Base-by-base conservation (phyloP, 1,140 invertebrate species). In the Dreissena polymorpha region DNA sequence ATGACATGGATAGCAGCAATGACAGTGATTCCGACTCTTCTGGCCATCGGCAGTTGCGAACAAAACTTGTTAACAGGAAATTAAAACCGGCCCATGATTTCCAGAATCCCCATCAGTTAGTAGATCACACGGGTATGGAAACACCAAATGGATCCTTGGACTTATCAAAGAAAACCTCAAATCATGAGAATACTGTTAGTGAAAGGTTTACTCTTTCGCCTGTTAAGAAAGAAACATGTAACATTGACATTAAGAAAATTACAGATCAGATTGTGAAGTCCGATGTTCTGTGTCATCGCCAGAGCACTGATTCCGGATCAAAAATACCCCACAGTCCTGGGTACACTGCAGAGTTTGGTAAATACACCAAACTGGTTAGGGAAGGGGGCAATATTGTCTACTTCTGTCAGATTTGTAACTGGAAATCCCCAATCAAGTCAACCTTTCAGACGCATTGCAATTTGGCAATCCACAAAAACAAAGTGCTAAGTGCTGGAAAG, bases 311-410 rank as follows among this genome's bases (percentile, higher is more conserved):
- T n/a, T 29, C 18, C 21, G 16, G 23, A 23, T 23, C 25, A 65
- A 63, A 64, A 23, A 12, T 82, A 18, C 63, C 75, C 60, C 65
- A 76, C 16, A 70, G 39, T 23, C 85, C 86, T 50, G 86, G 85
- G 74, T 90, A 84, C 65, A 91, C 90, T 3, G 73, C 86, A 27
- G 90, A 91, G 68, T 91, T 91, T 75, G 90, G 90, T 12, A 88
- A 89, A 71, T 91, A 85, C 72, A 91, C 90, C 50, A 90, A 91
- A 73, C 84, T 91, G 6, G 85, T 91, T 1, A 80, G 90, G 53
- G 89, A 90, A 80, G 90, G 90, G n/a, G 89, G 89, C 16, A 89
- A 89, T 64, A 91, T 90, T 83, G 88, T 90, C 7, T 91, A 91
- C 65, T 90, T 91, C 75, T 91, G 90, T 74, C 89, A 90, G 68